phyloP scores from a whole-genome alignment of 2,888 invertebrate species.

The Tineola bisselliella region DNA sequence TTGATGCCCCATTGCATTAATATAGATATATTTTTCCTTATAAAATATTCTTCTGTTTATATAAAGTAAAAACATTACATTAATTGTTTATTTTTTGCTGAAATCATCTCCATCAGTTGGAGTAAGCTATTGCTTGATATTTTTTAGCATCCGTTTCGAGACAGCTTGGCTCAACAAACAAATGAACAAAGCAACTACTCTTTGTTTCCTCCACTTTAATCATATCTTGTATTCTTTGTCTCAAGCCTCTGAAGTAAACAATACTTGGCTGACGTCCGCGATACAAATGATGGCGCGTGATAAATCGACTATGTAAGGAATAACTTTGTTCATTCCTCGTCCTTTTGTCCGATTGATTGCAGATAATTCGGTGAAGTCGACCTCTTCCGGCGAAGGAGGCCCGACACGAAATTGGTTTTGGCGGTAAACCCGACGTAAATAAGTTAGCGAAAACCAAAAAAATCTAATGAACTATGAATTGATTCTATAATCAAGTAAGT shows the following conservation, averaged over 20 bases:
- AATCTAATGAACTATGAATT: conserved; percentile 12
- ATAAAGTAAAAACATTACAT: no score
- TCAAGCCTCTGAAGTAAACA: conserved; percentile 28
- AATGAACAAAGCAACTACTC: conserved; percentile 11
- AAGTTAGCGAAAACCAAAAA: conserved; percentile 5
- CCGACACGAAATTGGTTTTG: conserved; percentile 38
- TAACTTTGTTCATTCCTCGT: conserved; percentile 38
- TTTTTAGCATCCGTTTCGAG: not conserved
- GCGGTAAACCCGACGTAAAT: conserved; percentile 17
- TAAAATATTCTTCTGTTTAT: no score
- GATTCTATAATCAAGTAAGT: not conserved
- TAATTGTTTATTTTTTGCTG: no score
- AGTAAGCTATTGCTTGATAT: not conserved
- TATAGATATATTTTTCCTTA: no score
- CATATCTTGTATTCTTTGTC: conserved; percentile 18
- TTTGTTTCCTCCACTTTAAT: conserved; percentile 18
- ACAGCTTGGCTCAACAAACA: conserved; percentile 12
- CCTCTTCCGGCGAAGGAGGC: conserved; percentile 30
- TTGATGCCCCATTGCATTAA: no score
- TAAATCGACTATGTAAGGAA: conserved; percentile 39
- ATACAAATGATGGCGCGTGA: conserved; percentile 45
- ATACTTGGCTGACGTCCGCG: conserved; percentile 23
- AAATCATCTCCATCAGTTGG: not conserved
- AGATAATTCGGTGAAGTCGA: conserved; percentile 38
- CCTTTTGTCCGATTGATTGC: conserved; percentile 56